Percentiles rank a stretch among this genome's conserved stretches.
Conservation (phyloP, 1,140 invertebrate genomes). For the Caenorhabditis briggsae region DNA sequence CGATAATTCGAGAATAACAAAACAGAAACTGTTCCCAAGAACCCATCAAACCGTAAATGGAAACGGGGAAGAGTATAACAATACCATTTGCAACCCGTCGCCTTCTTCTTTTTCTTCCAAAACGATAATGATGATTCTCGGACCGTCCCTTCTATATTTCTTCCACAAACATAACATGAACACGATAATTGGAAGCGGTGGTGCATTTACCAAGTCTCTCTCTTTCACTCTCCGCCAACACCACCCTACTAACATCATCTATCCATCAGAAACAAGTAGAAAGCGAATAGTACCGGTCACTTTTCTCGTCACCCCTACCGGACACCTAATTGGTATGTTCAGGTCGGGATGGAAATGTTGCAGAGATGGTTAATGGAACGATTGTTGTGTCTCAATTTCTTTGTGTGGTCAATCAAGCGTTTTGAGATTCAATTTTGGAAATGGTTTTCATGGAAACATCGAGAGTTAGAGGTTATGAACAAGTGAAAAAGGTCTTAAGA, state of each 20-base stretch:
- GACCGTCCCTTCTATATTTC: background rate
- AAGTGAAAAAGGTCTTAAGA: background rate
- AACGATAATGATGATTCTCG: constrained; percentile 54
- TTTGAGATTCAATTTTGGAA: constrained; percentile 3
- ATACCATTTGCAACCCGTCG: constrained; percentile 40
- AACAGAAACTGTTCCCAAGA: background rate
- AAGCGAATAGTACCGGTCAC: constrained; percentile 47
- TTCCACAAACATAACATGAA: constrained; percentile 25
- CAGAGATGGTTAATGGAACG: constrained; percentile 54
- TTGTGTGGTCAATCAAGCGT: constrained; percentile 53
- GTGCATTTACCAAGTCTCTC: constrained; percentile 38
- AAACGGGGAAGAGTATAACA: constrained; percentile 28
- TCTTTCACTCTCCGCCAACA: background rate
- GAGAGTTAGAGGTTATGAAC: background rate
- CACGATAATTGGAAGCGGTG: constrained; percentile 54
- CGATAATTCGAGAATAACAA: too few relatives aligned
- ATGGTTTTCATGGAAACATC: constrained; percentile 17
- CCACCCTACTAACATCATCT: constrained; percentile 22
- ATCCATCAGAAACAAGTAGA: constrained; percentile 40
- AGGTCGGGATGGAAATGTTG: constrained; percentile 54
- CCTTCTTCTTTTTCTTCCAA: background rate
- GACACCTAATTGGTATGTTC: constrained; percentile 55
- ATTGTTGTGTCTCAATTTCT: background rate
- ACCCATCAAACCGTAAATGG: background rate
- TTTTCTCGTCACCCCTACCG: constrained; percentile 51